phyloP scores from a whole-genome alignment of 2,888 invertebrate species.

The Drosophila affinis region DNA sequence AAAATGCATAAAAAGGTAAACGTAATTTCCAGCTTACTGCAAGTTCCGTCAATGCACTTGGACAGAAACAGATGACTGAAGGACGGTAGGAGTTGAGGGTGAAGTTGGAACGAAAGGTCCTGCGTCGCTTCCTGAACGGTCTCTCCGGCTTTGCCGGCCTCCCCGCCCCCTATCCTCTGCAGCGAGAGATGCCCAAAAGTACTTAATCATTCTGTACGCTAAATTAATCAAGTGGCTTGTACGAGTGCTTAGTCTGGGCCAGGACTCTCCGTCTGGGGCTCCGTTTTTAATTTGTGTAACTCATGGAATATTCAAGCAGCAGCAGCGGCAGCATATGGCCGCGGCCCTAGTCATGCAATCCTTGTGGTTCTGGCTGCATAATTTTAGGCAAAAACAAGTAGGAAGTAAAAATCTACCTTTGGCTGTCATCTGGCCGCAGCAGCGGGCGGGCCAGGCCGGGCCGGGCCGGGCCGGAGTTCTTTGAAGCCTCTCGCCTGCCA shows the following conservation, averaged over 20 bases:
- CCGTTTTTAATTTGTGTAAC: slow-evolving; percentile 77
- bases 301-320: slow-evolving; percentile 75
- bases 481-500: slow-evolving; percentile 28
- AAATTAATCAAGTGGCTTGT: slow-evolving; percentile 80
- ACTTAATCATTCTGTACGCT: slow-evolving; percentile 81
- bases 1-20: slow-evolving; percentile 51
- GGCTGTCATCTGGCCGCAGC: slow-evolving; percentile 60
- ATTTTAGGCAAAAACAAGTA: slow-evolving; percentile 74
- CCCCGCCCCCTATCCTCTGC: not conserved
- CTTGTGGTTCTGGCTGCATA: slow-evolving; percentile 67
- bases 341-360: slow-evolving; percentile 48
- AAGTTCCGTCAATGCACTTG: slow-evolving; percentile 39
- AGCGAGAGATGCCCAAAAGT: slow-evolving; percentile 65
- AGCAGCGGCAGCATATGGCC: slow-evolving; percentile 67
- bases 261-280: slow-evolving; percentile 27
- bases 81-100: slow-evolving; percentile 55
- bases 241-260: slow-evolving; percentile 47
- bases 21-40: slow-evolving; percentile 36
- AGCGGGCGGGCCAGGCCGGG: slow-evolving; percentile 28
- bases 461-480: slow-evolving; percentile 34
- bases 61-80: slow-evolving; percentile 33
- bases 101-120: slow-evolving; percentile 39
- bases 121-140: not conserved
- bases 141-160: too few relatives aligned
- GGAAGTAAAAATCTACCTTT: slow-evolving; percentile 61